These are phyloP conservation scores for Sceloporus undulatus DNA, from an alignment of 2,113 vertebrate genomes.

Conservation along the genomic window DNA sequence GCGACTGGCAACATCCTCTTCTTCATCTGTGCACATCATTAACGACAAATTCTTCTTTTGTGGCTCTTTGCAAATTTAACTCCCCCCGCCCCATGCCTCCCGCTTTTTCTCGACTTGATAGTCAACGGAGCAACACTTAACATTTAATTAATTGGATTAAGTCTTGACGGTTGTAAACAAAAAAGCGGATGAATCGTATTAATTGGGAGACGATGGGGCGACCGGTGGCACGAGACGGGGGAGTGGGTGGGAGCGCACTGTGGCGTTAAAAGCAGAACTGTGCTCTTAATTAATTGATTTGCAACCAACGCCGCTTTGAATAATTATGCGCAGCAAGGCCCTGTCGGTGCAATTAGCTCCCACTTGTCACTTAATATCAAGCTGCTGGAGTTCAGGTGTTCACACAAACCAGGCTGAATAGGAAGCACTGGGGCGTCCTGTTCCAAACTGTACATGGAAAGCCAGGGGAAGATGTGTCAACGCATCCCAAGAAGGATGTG, in stretches of 20 bases:
- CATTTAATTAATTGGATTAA: slow-evolving; percentile 30
- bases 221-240: background rate
- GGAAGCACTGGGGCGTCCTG: background rate
- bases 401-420: background rate
- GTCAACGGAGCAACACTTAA: background rate
- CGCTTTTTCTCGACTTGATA: background rate
- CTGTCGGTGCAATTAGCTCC: slow-evolving; percentile 15
- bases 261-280: background rate
- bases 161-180: slow-evolving; percentile 34
- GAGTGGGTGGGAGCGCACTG: background rate
- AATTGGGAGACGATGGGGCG: slow-evolving; percentile 6
- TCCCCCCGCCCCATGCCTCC: background rate
- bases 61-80: background rate
- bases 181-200: slow-evolving; percentile 1
- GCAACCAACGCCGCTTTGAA: slow-evolving; percentile 14
- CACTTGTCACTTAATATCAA: slow-evolving; percentile 19
- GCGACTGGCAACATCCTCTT: background rate
- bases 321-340: background rate
- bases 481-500: too few relatives aligned
- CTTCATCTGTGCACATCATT: background rate
- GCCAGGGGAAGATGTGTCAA: too few relatives aligned
- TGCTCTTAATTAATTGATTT: slow-evolving; percentile 34
- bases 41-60: background rate
- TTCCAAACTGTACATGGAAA: too few relatives aligned
- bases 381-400: slow-evolving; percentile 10